Percentiles rank a stretch among this genome's conserved stretches.
phyloP scores from a whole-genome alignment of 2,888 invertebrate species.

The Linnaemya vulpina region DNA sequence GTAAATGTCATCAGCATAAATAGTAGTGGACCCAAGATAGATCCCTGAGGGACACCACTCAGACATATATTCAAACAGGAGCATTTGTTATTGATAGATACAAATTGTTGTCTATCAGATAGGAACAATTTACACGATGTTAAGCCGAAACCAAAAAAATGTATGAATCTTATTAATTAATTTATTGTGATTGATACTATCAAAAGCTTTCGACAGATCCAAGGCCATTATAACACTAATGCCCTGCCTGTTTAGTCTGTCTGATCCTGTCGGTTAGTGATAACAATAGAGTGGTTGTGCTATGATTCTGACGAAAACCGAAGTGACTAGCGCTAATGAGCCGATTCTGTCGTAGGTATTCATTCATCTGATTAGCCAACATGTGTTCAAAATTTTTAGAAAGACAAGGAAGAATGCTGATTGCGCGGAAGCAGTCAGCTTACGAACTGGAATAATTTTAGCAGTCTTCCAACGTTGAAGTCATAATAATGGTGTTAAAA shows the following conservation, averaged over 20 bases:
- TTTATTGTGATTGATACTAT: not conserved
- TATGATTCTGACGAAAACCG: not conserved
- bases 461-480: not conserved
- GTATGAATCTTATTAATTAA: not conserved
- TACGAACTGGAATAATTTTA: not conserved
- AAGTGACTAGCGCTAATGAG: not conserved
- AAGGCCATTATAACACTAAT: too few species aligned
- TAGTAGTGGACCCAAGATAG: not conserved
- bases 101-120: not conserved
- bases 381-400: conserved; percentile 1
- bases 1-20: conserved; percentile 14
- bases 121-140: not conserved
- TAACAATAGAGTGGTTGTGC: not conserved
- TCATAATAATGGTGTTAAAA: conserved; percentile 13
- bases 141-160: accelerated
- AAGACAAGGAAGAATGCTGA: not conserved
- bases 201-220: not conserved
- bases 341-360: not conserved
- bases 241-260: too few species aligned
- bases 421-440: not conserved
- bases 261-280: too few species aligned
- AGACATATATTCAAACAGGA: not conserved
- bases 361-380: not conserved
- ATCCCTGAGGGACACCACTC: conserved; percentile 12
- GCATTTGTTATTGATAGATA: not conserved